Base-by-base conservation (phyloP, 1,140 invertebrate genomes). In the Dufourea novaeangliae region DNA sequence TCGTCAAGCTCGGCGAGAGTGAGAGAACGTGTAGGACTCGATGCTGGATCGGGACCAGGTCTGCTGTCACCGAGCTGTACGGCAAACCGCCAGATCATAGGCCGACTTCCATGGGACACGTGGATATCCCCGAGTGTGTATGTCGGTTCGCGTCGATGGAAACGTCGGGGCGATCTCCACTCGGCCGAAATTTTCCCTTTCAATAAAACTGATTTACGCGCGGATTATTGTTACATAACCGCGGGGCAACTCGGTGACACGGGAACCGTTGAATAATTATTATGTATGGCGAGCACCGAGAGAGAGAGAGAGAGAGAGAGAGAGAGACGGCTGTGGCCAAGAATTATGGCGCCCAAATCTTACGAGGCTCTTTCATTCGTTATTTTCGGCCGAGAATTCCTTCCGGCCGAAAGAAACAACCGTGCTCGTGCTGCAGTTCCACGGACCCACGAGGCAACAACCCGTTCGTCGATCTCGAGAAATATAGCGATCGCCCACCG, bases 31-130 rank as follows among this genome's bases (percentile, higher is more conserved):
- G 56, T 44, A 20, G 70, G 67, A 79, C 46, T 70, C 63, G 66
- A 70, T 74, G 79, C 79, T 79, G 79, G 80, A 88, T 80, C 83
- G 64, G 78, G 76, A 88, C 79, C 83, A 88, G 79, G n/a, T n/a
- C 79, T 84, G 87, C 82, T 88, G 83, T 87, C 72, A 80, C 59
- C 79, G 56, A 86, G 70, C 71, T 80, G 63, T 46, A 29, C 70
- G 73, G 83, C 81, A 71, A 61, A 62, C 46, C 37, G 85, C 84
- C 85, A 83, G 85, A 83, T 85, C 69, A 59, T 66, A n/a, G n/a
- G n/a, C 52, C 75, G 59, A 44, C n/a, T 46, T 69, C 56, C 75
- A 68, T 64, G 34, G 50, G 32, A 44, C 54, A 75, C 32, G 56
- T 17, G 34, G 59, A 3, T 12, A 25, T 67, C 34, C 63, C 7